These are phyloP conservation scores for Habroteleia sp. DNA, from an alignment of 2,888 invertebrate species.

Conservation along the genomic window DNA sequence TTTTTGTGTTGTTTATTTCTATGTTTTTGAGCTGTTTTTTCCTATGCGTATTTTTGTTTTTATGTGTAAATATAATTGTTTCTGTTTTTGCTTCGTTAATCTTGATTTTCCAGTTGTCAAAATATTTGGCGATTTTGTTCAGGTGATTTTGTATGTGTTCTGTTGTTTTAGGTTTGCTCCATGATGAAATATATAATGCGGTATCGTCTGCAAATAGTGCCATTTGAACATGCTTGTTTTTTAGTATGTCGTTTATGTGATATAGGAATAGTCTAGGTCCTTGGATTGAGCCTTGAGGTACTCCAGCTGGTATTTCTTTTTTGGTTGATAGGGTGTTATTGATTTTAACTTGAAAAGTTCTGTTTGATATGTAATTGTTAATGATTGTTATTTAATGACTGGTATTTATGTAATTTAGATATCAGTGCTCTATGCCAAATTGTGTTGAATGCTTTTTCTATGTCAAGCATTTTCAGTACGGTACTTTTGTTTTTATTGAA, in stretches of 20 bases:
- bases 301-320: slow-evolving; percentile 1
- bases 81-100: no score
- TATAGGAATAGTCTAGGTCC: slow-evolving; percentile 7
- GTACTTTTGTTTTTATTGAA: slow-evolving; percentile 63
- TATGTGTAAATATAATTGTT: no score
- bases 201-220: slow-evolving; percentile 37
- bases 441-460: slow-evolving; percentile 68
- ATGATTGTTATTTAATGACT: slow-evolving; percentile 18
- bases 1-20: no score
- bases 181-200: slow-evolving; percentile 8
- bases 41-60: no score
- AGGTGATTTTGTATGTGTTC: no score
- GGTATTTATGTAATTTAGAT: background rate
- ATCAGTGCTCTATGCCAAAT: slow-evolving; percentile 65
- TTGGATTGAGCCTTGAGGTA: slow-evolving; percentile 13
- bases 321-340: background rate
- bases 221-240: background rate
- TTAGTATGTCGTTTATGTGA: slow-evolving; percentile 29
- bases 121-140: no score
- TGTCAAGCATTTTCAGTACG: slow-evolving; percentile 63
- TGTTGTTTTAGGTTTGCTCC: no score
- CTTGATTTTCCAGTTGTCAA: no score
- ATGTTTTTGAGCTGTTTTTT: no score
- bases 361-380: slow-evolving; percentile 5
- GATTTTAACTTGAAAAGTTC: slow-evolving; percentile 5